phyloP scores from a whole-genome alignment of 2,888 invertebrate species.

The Drymonia ruficornis region DNA sequence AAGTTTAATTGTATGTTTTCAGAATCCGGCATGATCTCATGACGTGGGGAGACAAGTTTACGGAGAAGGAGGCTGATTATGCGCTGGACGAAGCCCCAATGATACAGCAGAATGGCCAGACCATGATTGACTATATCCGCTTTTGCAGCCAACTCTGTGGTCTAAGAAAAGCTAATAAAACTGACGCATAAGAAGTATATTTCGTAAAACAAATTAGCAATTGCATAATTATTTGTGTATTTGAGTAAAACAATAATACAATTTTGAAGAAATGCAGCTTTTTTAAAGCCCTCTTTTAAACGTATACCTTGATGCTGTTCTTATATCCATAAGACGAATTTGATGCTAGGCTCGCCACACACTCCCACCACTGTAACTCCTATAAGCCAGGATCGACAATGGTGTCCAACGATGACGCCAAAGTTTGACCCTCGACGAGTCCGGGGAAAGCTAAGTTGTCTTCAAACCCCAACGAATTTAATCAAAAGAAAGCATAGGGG shows the following conservation, averaged over 20 bases:
- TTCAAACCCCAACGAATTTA: too few relatives aligned
- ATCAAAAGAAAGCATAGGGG: too few relatives aligned
- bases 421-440: too few relatives aligned
- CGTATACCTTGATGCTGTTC: too few relatives aligned
- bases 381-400: too few relatives aligned
- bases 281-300: too few relatives aligned
- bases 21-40: conserved; percentile 87
- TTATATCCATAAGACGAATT: too few relatives aligned
- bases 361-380: too few relatives aligned
- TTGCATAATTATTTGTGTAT: background rate
- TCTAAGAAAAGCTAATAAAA: conserved; percentile 77
- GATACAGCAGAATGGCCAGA: conserved; percentile 77
- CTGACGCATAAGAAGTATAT: conserved; percentile 18
- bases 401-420: too few relatives aligned
- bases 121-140: conserved; percentile 86
- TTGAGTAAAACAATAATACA: background rate
- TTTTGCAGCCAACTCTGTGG: conserved; percentile 86
- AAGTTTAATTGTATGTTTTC: conserved; percentile 13
- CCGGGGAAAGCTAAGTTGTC: too few relatives aligned
- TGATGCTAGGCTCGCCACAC: too few relatives aligned
- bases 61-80: conserved; percentile 85
- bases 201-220: too few relatives aligned
- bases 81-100: conserved; percentile 87
- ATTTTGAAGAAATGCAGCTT: background rate
- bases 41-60: conserved; percentile 87